A percentile compares a stretch with the other conserved stretches of the same genome.
phyloP scores from a whole-genome alignment of 2,888 invertebrate species.

The Cloeon dipterum region DNA sequence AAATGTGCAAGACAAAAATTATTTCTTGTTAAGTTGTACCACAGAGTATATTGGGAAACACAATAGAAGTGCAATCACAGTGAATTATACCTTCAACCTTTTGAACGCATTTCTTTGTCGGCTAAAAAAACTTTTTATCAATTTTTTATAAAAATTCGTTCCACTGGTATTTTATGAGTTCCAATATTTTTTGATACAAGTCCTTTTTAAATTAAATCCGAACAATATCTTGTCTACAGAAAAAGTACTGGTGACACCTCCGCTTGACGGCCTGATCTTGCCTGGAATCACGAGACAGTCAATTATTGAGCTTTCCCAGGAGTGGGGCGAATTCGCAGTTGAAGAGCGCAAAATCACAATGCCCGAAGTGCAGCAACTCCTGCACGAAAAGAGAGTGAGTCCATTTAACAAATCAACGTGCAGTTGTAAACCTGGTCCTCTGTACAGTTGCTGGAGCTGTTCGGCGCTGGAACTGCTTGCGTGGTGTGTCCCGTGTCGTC shows the following conservation, averaged over 20 bases:
- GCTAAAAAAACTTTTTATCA: no score
- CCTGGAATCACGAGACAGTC: constrained; percentile 87
- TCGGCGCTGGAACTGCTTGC: constrained; percentile 96
- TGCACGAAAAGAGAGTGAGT: constrained; percentile 64
- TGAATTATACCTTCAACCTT: no score
- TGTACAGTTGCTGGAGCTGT: constrained; percentile 74
- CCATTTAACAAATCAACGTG: constrained; percentile 9
- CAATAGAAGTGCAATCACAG: no score
- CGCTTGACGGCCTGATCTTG: constrained; percentile 78
- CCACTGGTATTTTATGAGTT: no score
- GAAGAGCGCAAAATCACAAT: constrained; percentile 64
- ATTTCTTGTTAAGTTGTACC: no score
- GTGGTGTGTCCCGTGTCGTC: constrained; percentile 77
- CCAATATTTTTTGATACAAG: no score
- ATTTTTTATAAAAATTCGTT: no score
- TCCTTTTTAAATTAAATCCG: no score
- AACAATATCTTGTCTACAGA: constrained; percentile 42
- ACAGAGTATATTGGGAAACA: no score
- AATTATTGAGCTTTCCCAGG: constrained; percentile 50
- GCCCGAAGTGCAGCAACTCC: constrained; percentile 47
- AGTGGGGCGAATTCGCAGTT: constrained; percentile 75
- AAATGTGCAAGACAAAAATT: no score
- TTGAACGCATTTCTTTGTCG: no score
- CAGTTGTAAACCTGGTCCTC: constrained; percentile 6
- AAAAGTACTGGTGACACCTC: constrained; percentile 77